Evolutionary conservation across 2,113 vertebrate species (phyloP).

Genomic region (Pica pica): DNA sequence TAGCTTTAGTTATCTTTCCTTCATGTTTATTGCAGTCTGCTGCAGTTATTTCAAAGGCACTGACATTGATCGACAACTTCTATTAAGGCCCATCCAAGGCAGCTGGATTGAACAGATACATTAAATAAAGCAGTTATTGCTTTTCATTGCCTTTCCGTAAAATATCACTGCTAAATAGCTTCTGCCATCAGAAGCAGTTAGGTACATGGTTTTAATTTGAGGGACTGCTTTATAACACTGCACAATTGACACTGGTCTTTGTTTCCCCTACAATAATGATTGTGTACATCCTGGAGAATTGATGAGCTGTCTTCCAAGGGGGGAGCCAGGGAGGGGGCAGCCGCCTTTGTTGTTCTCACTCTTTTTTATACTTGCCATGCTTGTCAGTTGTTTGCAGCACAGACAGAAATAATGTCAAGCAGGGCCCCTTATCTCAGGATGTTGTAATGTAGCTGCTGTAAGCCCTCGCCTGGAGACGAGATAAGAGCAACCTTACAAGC

Average conservation of each 20-base stretch:
- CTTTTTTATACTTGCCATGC: conserved; percentile 77
- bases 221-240: conserved; percentile 86
- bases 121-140: conserved; percentile 98
- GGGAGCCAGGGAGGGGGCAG: not conserved
- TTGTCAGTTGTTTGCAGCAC: conserved; percentile 80
- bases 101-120: conserved; percentile 97
- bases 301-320: conserved; percentile 88
- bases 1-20: conserved; percentile 84
- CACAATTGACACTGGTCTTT: conserved; percentile 90
- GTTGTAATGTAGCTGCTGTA: conserved; percentile 81
- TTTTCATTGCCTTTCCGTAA: conserved; percentile 95
- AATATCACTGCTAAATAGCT: conserved; percentile 94
- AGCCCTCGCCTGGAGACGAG: conserved; percentile 81
- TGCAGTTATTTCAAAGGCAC: conserved; percentile 81
- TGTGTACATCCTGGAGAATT: conserved; percentile 92
- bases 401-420: conserved; percentile 84
- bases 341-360: conserved; percentile 59
- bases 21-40: conserved; percentile 92
- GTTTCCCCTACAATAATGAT: conserved; percentile 86
- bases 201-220: conserved; percentile 99
- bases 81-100: conserved; percentile 90
- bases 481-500: conserved; percentile 84
- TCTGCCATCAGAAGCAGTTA: conserved; percentile 91
- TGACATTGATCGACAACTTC: conserved; percentile 98
- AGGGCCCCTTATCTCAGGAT: conserved; percentile 84